Evolutionary conservation across 1,140 invertebrate species (phyloP).

Genomic region (Drosophila sucinea): DNA sequence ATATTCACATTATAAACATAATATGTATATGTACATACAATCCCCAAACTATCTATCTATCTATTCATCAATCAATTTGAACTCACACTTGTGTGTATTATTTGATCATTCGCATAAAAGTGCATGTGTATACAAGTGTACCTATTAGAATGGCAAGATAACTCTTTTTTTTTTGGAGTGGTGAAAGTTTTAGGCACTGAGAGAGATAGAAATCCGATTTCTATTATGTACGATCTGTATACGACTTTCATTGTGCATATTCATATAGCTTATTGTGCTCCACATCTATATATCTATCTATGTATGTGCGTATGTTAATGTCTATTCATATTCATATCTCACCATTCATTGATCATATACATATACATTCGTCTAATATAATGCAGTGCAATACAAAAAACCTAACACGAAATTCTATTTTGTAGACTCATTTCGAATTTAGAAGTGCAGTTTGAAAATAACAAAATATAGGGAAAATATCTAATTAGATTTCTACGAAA

Average conservation of each 20-base stretch:
- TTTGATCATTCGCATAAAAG: slow-evolving; percentile 11
- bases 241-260: slow-evolving; percentile 1
- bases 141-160: neutral
- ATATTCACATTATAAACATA: slow-evolving; percentile 29
- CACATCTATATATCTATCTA: slow-evolving; percentile 4
- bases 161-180: neutral
- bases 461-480: no score
- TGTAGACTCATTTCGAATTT: no score
- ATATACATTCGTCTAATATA: neutral
- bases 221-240: slow-evolving; percentile 1
- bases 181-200: neutral
- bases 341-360: neutral
- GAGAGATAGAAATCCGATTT: neutral
- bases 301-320: slow-evolving; percentile 11
- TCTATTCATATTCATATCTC: neutral
- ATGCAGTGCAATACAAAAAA: neutral
- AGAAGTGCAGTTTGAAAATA: no score
- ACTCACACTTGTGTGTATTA: slow-evolving; percentile 2
- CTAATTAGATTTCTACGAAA: no score
- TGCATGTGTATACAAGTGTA: slow-evolving; percentile 14
- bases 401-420: no score
- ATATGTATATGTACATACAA: slow-evolving; percentile 16
- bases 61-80: neutral
- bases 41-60: neutral
- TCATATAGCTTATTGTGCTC: neutral